These are phyloP conservation scores for Phoeniculus purpureus DNA, from an alignment of 2,797 vertebrate genomes.

Conservation along the genomic window DNA sequence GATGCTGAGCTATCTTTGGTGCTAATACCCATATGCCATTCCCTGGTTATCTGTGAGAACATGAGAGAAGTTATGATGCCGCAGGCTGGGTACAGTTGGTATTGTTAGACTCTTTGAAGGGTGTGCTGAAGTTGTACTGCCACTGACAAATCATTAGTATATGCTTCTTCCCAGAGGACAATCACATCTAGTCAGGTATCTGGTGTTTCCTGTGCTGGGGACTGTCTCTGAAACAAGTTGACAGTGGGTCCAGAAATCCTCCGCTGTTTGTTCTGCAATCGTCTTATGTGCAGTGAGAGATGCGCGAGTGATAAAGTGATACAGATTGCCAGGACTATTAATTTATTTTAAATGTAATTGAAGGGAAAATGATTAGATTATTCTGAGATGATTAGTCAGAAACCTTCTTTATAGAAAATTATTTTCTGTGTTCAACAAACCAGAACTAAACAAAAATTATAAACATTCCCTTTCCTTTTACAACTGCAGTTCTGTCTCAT, in stretches of 20 bases:
- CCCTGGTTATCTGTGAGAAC: neutral
- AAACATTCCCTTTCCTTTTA: neutral
- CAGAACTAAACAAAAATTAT: neutral
- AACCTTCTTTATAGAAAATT: neutral
- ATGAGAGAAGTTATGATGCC: neutral
- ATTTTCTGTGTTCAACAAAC: neutral
- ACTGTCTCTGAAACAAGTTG: neutral
- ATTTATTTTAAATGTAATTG: neutral
- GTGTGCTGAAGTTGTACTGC: neutral
- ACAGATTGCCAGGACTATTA: neutral
- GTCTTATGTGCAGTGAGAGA: neutral
- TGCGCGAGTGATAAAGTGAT: neutral
- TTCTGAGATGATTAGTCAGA: neutral
- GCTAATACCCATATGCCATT: neutral
- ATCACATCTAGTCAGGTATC: neutral
- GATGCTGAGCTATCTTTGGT: neutral
- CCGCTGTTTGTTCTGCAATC: neutral
- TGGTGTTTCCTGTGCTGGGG: neutral
- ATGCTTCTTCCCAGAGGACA: neutral
- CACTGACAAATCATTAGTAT: neutral
- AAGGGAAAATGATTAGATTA: neutral
- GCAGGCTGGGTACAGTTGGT: neutral
- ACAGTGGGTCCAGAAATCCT: neutral
- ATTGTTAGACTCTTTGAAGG: neutral
- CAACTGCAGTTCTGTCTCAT: neutral